Base-by-base conservation (phyloP, 2,797 vertebrate genomes). In the Valencia hispanica region DNA sequence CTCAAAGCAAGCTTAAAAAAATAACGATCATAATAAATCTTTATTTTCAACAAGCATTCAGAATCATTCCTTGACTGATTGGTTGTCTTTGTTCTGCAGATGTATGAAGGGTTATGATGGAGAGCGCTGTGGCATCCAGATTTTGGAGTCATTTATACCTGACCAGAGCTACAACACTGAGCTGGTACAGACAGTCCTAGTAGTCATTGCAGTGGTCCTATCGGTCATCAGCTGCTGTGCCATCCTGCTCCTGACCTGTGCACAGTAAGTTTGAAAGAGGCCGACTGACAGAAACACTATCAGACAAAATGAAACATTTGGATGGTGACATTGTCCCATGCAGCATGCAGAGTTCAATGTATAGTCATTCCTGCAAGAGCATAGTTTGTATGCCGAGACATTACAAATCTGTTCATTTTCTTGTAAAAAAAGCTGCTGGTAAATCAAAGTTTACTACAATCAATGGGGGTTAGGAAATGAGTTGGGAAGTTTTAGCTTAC, bases 181-280 rank as follows among this genome's bases (percentile, higher is more conserved):
- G 70, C 47, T 93, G 80, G 83, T 92, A 20, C 95, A 96, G 89
- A 94, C 81, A 1, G 88, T 93, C 2, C 79, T 96, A 3, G 92
- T 96, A 68, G 83, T 95, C 82, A 92, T 95, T 3, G 94, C 95
- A 0, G 91, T 96, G 17, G 91, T 96, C 17, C 93, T 96, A 81
- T 96, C 95, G 0, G 76, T 95, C 88, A 92, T 96, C 89, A 96
- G 95, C 85, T 96, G 95, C 76, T 85, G 77, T 0, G 94, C 94
- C 80, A 92, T 96, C 73, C 79, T 96, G 61, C 92, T 96, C 77
- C 94, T 96, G 92, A 88, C 93, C 76, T 96, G 93, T 75, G 93
- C 94, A 65, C 95, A 96, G 95, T 96, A 81, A 94, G 95, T 95
- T 36, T 68, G 5, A 53, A 68, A 11, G 11, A 15, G 18, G 14